Percentiles rank a stretch among this genome's conserved stretches.
phyloP scores from a whole-genome alignment of 2,113 vertebrate genomes.

The Mastomys natalensis region DNA sequence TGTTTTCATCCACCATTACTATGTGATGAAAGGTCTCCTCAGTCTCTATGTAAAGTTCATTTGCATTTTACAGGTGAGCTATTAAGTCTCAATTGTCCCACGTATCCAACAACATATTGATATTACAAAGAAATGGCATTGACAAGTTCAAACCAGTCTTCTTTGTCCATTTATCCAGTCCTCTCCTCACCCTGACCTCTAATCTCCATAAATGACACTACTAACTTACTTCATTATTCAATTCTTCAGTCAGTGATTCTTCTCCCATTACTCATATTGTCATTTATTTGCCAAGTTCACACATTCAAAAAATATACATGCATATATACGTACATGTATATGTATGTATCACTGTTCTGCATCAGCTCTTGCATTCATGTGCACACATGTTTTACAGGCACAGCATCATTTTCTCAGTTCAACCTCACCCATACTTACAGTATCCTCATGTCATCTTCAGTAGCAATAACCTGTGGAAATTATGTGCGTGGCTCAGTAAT shows the following conservation, averaged over 20 bases:
- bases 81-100: not conserved
- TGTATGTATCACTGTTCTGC: not conserved
- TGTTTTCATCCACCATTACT: not conserved
- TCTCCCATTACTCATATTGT: not conserved
- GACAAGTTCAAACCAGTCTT: not conserved
- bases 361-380: not conserved
- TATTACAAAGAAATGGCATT: not conserved
- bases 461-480: not conserved
- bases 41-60: not conserved
- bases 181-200: not conserved
- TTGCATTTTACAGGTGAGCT: slow-evolving; percentile 17
- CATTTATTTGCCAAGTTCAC: not conserved
- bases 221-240: not conserved
- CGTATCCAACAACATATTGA: not conserved
- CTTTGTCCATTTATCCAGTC: not conserved
- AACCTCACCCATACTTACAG: not conserved
- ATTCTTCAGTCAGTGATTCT: not conserved
- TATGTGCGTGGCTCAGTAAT: not conserved
- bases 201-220: not conserved
- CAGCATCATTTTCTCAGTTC: not conserved
- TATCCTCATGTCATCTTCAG: not conserved
- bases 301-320: not conserved
- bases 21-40: not conserved
- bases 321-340: too few relatives aligned
- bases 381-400: not conserved